A percentile compares a stretch with the other conserved stretches of the same genome.
These are phyloP conservation scores for Andricus grossulariae DNA, from an alignment of 1,140 invertebrate genomes.

Conservation along the genomic window DNA sequence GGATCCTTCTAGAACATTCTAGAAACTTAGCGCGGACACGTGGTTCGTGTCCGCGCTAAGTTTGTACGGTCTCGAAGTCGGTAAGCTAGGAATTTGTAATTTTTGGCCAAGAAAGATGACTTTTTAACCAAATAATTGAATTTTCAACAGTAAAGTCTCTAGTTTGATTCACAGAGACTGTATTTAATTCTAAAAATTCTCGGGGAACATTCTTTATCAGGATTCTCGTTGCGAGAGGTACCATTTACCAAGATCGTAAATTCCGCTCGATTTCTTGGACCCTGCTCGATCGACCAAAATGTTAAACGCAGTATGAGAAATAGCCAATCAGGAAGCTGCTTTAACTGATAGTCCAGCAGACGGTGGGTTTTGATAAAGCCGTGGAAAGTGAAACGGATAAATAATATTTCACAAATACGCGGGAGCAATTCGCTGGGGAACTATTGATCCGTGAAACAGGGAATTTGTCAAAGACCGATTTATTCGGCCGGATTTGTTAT, in stretches of 20 bases:
- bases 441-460: constrained; percentile 44
- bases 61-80: too few relatives aligned
- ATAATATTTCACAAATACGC: constrained; percentile 46
- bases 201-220: too few relatives aligned
- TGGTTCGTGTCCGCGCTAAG: too few relatives aligned
- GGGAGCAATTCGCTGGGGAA: constrained; percentile 36
- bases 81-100: too few relatives aligned
- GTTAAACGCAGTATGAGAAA: constrained; percentile 40
- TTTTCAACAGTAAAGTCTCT: too few relatives aligned
- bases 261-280: constrained; percentile 37
- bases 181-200: too few relatives aligned
- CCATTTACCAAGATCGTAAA: constrained; percentile 33
- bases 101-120: too few relatives aligned
- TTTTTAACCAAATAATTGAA: too few relatives aligned
- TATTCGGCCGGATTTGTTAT: constrained; percentile 48
- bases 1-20: too few relatives aligned
- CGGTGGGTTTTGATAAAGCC: constrained; percentile 52
- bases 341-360: constrained; percentile 38
- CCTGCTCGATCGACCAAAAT: constrained; percentile 42
- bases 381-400: constrained; percentile 37
- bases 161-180: too few relatives aligned
- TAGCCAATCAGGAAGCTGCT: constrained; percentile 41
- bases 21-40: too few relatives aligned
- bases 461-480: constrained; percentile 56
- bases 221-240: constrained; percentile 4